phyloP scores from a whole-genome alignment of 2,888 invertebrate genomes.

The Cyrtodaria siliqua region DNA sequence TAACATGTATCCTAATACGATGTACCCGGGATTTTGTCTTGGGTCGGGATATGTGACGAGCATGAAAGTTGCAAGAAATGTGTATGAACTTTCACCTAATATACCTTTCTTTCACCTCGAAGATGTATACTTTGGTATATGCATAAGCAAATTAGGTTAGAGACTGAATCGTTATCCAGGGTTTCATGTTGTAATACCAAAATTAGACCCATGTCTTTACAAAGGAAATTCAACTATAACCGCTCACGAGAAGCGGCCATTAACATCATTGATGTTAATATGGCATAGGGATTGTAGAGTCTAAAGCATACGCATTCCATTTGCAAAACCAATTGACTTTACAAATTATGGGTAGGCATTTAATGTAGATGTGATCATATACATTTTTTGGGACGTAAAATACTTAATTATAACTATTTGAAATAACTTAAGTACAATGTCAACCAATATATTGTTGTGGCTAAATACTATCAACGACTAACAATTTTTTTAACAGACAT shows the following conservation, averaged over 20 bases:
- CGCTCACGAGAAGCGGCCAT: conserved; percentile 56
- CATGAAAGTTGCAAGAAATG: conserved; percentile 62
- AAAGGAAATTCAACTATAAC: conserved; percentile 57
- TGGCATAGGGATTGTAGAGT: conserved; percentile 9
- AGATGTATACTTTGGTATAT: conserved; percentile 77
- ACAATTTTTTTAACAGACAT: too few relatives aligned
- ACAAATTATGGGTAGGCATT: too few relatives aligned
- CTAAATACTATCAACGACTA: too few relatives aligned
- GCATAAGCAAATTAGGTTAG: conserved; percentile 66
- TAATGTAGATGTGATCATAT: too few relatives aligned
- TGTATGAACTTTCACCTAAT: conserved; percentile 67
- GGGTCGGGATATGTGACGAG: conserved; percentile 77
- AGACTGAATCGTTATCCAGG: conserved; percentile 56
- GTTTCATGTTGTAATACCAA: conserved; percentile 55
- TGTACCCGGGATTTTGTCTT: conserved; percentile 77
- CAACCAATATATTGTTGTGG: too few relatives aligned
- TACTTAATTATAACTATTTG: too few relatives aligned
- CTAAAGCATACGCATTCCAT: too few relatives aligned
- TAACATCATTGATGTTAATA: conserved; percentile 21
- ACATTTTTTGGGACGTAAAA: too few relatives aligned
- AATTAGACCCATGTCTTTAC: conserved; percentile 59
- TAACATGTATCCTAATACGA: conserved; percentile 64
- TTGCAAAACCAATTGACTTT: too few relatives aligned
- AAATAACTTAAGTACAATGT: too few relatives aligned
- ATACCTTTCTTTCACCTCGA: conserved; percentile 79